Evolutionary conservation across 2,888 invertebrate genomes (phyloP), one percentile per base, ranked within the genome.

Genomic region (Acleris emargana): DNA sequence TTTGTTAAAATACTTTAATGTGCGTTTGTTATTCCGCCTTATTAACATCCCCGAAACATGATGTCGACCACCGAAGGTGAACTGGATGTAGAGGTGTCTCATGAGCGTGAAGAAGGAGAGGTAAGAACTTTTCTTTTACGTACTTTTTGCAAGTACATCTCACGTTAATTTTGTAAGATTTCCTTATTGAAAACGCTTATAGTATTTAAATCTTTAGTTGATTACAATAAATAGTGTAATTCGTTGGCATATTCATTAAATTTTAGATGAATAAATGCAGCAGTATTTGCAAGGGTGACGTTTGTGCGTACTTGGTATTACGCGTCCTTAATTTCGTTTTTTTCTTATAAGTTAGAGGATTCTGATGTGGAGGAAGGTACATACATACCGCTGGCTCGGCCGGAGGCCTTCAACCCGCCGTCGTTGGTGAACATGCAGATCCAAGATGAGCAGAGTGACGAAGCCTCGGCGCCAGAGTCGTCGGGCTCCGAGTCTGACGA

Each of bases 21-120:
- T 78, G 81, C 76, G 74, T 77, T 77, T 74, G 77, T 75, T 82
- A 76, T 77, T 68, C 63, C 71, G 63, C 61, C 62, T 71, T 64
- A 69, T 71, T 68, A 69, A 70, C 66, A 76, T 72, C 70, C 71
- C 66, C 67, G 66, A 69, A 88, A 67, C 68, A 91, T 90, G 89
- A 93, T 93, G 92, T 92, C 92, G 67, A 91, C 92, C 64, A 94
- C 94, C 91, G 94, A 94, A 84, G 93, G 93, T 73, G 94, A 94
- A 79, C 81, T 93, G 73, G 88, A 94, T 73, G 87, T 94, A 69
- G 90, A 93, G 69, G 92, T 94, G 75, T 91, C 94, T 73, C 93
- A 93, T 71, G 95, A 95, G 80, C 85, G 94, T 68, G 94, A 95
- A 79, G 95, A 95, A 69, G 95, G 95, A 76, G 95, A 95, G 94